Evolutionary conservation across 2,797 vertebrate genomes (phyloP), one percentile per base, ranked within the genome.

Genomic region (Rhynchotus rufescens): DNA sequence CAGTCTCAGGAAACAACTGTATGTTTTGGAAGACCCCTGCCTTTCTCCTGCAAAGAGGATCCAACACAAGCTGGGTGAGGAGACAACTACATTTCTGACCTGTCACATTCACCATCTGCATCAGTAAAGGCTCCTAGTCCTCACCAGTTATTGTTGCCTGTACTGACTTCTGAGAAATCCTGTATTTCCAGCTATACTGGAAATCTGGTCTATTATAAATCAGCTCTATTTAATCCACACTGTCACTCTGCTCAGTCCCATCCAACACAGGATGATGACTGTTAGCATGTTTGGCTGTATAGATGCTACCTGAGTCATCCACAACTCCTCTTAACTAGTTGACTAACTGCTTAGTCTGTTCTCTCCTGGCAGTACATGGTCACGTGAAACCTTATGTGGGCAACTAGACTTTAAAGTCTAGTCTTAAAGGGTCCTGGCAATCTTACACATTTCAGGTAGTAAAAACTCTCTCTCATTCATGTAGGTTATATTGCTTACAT

Each of bases 371-470:
- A 73, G 52, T 79, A 9, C n/a, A 25, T 38, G 38, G 10, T 23
- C 74, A 28, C 56, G 6, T 0, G 3, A 21, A 91, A n/a, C n/a
- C 23, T 7, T 42, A 49, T 60, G 21, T 21, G 56, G n/a, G 4
- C 8, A 42, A 14, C 14, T 0, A 3, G 26, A 4, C 38, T 73
- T 36, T 6, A 1, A 2, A 14, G 36, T 36, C 36, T 36, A 36
- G 36, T 36, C 36, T 36, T 36, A 36, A 36, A 36, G 15, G 5
- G 11, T 20, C n/a, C 17, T n/a, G 57, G 10, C 1, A 1, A 34
- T 36, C 44, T 34, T 12, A 1, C 0, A 20, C 22, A 10, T 51
- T 16, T 45, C 42, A 22, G 49, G 32, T 65, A 65, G 12, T 17
- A 30, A 45, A 54, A 13, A 23, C 34, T 28, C 21, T 81, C 28